Conservation (phyloP, 2,797 vertebrate species). For the Dryobates pubescens region DNA sequence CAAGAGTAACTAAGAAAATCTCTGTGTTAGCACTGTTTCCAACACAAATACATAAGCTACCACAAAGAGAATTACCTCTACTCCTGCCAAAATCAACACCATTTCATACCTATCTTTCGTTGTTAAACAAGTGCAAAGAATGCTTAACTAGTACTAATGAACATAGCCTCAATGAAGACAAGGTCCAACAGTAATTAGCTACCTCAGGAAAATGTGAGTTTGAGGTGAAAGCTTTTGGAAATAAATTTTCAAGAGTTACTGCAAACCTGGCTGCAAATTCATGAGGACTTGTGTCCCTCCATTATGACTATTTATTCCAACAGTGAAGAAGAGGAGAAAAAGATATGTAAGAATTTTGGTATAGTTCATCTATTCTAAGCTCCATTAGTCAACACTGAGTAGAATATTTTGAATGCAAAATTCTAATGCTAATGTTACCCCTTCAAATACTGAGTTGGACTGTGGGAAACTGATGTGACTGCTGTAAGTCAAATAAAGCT, state of each 20-base stretch:
- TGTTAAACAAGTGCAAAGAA: neutral
- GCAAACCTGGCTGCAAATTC: neutral
- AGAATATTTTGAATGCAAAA: neutral
- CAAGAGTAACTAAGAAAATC: too few species aligned
- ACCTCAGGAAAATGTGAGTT: neutral
- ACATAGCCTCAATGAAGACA: neutral
- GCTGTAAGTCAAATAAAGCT: neutral
- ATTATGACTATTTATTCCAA: neutral
- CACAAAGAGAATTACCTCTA: neutral
- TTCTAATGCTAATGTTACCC: neutral
- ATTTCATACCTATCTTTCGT: neutral
- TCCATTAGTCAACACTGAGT: neutral
- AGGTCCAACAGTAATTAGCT: neutral
- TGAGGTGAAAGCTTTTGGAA: neutral
- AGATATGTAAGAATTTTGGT: neutral
- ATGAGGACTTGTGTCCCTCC: neutral
- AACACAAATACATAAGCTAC: neutral
- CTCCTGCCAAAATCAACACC: neutral
- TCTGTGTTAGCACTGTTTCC: too few species aligned
- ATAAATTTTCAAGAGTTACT: neutral
- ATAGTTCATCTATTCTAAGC: neutral
- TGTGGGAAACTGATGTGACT: neutral
- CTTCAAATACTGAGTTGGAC: neutral
- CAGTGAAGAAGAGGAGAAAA: neutral
- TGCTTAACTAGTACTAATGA: neutral